phyloP scores from a whole-genome alignment of 1,140 invertebrate species.

The Euura lappo region DNA sequence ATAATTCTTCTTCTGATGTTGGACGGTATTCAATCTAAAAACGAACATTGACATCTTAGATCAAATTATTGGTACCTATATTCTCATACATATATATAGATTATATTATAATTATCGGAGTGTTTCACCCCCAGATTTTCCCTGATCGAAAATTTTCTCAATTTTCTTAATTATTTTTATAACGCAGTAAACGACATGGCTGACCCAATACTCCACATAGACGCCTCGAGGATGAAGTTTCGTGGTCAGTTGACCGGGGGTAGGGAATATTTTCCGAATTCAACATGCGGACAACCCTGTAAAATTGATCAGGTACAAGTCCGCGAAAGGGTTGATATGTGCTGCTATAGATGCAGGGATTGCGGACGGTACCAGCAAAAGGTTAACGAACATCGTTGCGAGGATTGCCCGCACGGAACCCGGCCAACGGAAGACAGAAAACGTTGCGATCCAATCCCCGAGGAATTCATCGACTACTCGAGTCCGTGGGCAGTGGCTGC shows the following conservation, averaged over 20 bases:
- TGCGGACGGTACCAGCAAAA: slow-evolving; percentile 70
- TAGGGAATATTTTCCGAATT: slow-evolving; percentile 48
- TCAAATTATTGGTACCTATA: not conserved
- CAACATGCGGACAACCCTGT: slow-evolving; percentile 60
- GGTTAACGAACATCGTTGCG: slow-evolving; percentile 67
- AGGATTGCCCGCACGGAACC: slow-evolving; percentile 63
- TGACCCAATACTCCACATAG: slow-evolving; percentile 47
- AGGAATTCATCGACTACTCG: slow-evolving; percentile 63
- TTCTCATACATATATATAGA: not conserved
- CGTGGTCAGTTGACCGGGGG: slow-evolving; percentile 27
- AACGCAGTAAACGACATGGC: slow-evolving; percentile 49
- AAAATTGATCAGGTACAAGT: slow-evolving; percentile 56
- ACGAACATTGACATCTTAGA: not conserved
- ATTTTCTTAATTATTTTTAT: no score
- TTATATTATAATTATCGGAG: not conserved
- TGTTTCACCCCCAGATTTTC: no score
- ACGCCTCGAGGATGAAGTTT: slow-evolving; percentile 46
- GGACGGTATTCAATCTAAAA: not conserved
- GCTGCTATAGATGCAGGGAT: slow-evolving; percentile 68
- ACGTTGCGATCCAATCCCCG: slow-evolving; percentile 59
- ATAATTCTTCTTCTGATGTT: not conserved
- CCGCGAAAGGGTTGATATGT: slow-evolving; percentile 58
- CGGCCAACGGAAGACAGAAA: slow-evolving; percentile 50
- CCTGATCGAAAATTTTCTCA: no score
- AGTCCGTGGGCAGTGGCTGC: slow-evolving; percentile 66